Percentiles rank a stretch among this genome's conserved stretches.
Evolutionary conservation across 2,888 invertebrate genomes (phyloP).

Genomic region (Drosophila macrospina): DNA sequence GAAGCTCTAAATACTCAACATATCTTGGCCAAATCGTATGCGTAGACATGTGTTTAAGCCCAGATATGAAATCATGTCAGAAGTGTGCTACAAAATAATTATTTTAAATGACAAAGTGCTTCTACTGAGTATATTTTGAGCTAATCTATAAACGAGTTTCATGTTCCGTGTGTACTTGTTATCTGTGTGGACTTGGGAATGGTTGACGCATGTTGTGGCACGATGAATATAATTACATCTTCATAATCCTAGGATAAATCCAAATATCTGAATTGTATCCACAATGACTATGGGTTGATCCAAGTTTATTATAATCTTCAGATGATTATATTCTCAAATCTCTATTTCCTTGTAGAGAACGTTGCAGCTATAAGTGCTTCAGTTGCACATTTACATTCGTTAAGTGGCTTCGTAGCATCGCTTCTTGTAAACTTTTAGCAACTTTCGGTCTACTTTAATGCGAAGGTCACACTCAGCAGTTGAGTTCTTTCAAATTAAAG

Average conservation of each 20-base stretch:
- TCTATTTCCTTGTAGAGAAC: background rate
- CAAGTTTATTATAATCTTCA: too few relatives aligned
- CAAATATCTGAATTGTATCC: too few relatives aligned
- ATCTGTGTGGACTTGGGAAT: background rate
- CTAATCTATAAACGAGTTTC: constrained; percentile 16
- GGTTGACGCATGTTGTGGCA: background rate
- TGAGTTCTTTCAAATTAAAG: constrained; percentile 52
- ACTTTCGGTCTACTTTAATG: constrained; percentile 52
- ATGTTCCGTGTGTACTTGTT: background rate
- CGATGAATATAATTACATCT: background rate
- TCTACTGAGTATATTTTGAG: background rate
- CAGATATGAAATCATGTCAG: background rate
- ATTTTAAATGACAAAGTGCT: background rate
- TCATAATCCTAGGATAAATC: too few relatives aligned
- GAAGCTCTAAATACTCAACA: constrained; percentile 16
- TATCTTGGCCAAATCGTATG: constrained; percentile 17
- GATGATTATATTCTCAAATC: too few relatives aligned
- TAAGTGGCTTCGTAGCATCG: constrained; percentile 10
- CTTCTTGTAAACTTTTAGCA: constrained; percentile 25
- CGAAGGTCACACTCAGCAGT: constrained; percentile 54
- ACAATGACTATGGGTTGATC: too few relatives aligned
- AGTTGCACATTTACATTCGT: constrained; percentile 16
- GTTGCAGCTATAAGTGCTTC: background rate
- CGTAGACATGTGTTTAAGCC: constrained; percentile 13
- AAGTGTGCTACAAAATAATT: constrained; percentile 9